Conservation (phyloP, 2,888 invertebrate species). For the Torymus aiolomorphi region DNA sequence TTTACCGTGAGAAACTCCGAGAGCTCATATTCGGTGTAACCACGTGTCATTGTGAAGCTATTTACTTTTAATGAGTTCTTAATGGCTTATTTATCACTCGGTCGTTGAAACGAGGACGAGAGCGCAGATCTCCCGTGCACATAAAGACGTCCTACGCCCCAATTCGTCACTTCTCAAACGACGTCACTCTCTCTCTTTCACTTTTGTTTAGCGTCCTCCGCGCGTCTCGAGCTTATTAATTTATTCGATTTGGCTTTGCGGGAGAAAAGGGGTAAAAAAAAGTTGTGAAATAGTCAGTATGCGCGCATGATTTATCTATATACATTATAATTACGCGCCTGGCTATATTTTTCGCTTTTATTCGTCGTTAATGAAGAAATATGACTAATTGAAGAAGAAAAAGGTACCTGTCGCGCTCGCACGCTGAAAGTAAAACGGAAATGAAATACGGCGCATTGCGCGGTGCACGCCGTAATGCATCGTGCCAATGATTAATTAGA, state of each 20-base stretch:
- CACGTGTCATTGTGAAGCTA: no score
- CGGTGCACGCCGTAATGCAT: no score
- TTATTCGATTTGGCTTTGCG: neutral
- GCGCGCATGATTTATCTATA: neutral
- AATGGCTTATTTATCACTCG: constrained; percentile 60
- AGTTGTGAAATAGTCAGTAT: constrained; percentile 19
- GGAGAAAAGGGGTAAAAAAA: neutral
- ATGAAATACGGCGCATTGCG: no score
- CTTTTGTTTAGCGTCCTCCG: constrained; percentile 1
- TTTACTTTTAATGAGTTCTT: constrained; percentile 55
- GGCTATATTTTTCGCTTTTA: constrained; percentile 3
- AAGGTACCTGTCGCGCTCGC: no score
- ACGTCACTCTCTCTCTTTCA: constrained; percentile 9
- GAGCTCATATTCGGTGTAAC: constrained; percentile 42
- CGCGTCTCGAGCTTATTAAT: neutral
- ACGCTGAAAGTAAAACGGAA: no score
- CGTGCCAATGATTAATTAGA: no score
- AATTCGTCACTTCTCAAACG: constrained; percentile 21
- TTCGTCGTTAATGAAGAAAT: constrained; percentile 3
- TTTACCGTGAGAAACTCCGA: constrained; percentile 18
- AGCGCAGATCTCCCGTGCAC: neutral
- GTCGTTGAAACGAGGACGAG: constrained; percentile 59
- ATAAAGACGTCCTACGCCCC: constrained; percentile 53
- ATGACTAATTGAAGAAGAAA: neutral
- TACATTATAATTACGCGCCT: neutral